phyloP scores from a whole-genome alignment of 1,140 invertebrate species.

The Calosoma granatense region DNA sequence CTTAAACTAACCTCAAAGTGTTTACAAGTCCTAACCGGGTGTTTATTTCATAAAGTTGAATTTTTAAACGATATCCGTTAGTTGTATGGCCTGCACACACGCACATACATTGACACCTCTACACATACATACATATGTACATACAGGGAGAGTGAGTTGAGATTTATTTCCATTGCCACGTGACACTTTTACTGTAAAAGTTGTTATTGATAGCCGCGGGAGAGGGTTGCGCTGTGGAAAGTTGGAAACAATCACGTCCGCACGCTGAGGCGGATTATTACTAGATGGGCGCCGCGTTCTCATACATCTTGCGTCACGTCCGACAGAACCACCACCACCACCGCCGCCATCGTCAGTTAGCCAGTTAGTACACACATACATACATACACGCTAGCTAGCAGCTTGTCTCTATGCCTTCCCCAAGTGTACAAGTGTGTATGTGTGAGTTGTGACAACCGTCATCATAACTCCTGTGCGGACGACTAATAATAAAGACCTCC shows the following conservation, averaged over 20 bases:
- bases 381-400: background rate
- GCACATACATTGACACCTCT: too few species aligned
- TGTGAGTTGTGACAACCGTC: slow-evolving; percentile 17
- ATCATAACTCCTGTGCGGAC: slow-evolving; percentile 21
- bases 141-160: background rate
- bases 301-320: background rate
- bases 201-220: slow-evolving; percentile 24
- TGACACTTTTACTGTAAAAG: slow-evolving; percentile 25
- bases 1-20: too few species aligned
- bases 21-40: too few species aligned
- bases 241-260: slow-evolving; percentile 21
- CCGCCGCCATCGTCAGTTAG: slow-evolving; percentile 8
- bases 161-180: slow-evolving; percentile 7
- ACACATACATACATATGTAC: background rate
- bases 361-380: slow-evolving; percentile 2
- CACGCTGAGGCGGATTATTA: slow-evolving; percentile 19
- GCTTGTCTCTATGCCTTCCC: too few species aligned
- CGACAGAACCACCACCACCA: background rate
- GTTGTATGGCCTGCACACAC: too few species aligned
- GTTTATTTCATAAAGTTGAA: too few species aligned
- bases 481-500: slow-evolving; percentile 32
- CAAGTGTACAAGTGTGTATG: background rate
- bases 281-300: background rate
- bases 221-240: background rate
- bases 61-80: too few species aligned